These are phyloP conservation scores for Euglossa dilemma DNA, from an alignment of 1,140 invertebrate species.

Conservation along the genomic window DNA sequence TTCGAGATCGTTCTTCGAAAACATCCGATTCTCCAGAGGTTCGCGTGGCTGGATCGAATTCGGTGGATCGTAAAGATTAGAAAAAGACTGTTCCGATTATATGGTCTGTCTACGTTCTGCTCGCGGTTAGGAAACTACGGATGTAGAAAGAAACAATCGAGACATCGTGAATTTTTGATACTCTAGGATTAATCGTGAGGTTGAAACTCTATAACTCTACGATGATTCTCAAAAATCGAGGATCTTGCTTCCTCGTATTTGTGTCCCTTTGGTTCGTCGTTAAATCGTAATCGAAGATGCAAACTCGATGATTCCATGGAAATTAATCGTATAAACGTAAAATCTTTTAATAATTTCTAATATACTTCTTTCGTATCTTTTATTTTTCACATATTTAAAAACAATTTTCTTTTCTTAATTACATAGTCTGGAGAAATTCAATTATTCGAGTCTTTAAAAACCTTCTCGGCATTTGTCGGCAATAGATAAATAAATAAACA, in stretches of 20 bases:
- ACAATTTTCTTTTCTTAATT: too few species aligned
- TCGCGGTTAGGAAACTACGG: conserved; percentile 16
- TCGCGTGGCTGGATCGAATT: too few species aligned
- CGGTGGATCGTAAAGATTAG: not conserved
- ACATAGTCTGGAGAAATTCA: too few species aligned
- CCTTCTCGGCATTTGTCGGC: too few species aligned
- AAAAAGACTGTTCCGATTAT: not conserved
- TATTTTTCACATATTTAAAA: too few species aligned
- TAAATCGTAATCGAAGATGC: not conserved
- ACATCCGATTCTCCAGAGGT: not conserved
- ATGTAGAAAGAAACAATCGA: conserved; percentile 6
- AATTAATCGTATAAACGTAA: too few species aligned
- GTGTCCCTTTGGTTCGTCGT: not conserved
- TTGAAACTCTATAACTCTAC: not conserved
- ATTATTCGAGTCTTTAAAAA: too few species aligned
- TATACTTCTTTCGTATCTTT: too few species aligned
- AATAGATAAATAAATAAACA: too few species aligned
- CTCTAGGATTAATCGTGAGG: not conserved
- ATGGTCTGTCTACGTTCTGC: too few species aligned
- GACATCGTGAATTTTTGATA: not conserved
- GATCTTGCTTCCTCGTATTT: not conserved
- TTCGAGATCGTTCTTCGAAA: not conserved
- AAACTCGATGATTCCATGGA: not conserved
- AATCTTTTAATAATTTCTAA: too few species aligned
- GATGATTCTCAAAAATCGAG: not conserved